These are phyloP conservation scores for Stomorhina lunata DNA, from an alignment of 2,888 invertebrate genomes.

Conservation along the genomic window DNA sequence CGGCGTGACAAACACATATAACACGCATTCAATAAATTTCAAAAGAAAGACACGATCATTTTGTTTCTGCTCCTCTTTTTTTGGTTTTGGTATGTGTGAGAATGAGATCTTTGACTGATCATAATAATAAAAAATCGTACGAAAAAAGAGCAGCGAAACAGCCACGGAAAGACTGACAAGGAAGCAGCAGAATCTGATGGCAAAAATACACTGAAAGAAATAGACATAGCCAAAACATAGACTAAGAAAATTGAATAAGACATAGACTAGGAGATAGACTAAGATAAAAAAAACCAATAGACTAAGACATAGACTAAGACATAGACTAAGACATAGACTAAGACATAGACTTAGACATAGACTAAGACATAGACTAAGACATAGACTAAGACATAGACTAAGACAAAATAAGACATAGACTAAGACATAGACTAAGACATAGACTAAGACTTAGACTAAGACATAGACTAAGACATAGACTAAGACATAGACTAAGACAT, in stretches of 20 bases:
- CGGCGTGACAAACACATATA: constrained; percentile 69
- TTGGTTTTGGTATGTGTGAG: not conserved
- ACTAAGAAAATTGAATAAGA: not conserved
- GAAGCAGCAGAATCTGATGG: constrained; percentile 10
- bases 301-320: not conserved
- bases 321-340: not conserved
- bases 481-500: not conserved
- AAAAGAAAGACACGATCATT: constrained; percentile 60
- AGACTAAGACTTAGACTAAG: not conserved
- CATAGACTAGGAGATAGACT: not conserved
- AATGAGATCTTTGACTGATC: constrained; percentile 46
- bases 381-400: not conserved
- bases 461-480: not conserved
- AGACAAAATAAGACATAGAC: not conserved
- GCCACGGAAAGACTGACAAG: constrained; percentile 2
- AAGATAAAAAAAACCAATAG: too few species aligned
- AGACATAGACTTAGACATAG: not conserved
- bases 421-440: not conserved
- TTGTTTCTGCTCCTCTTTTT: constrained; percentile 1
- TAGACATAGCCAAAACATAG: too few species aligned
- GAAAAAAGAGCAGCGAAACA: constrained; percentile 2
- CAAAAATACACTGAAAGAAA: constrained; percentile 32
- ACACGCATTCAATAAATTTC: constrained; percentile 72
- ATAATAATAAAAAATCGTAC: constrained; percentile 8
- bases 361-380: not conserved